phyloP scores from a whole-genome alignment of 2,797 vertebrate genomes.

The Sebastes aleutianus region DNA sequence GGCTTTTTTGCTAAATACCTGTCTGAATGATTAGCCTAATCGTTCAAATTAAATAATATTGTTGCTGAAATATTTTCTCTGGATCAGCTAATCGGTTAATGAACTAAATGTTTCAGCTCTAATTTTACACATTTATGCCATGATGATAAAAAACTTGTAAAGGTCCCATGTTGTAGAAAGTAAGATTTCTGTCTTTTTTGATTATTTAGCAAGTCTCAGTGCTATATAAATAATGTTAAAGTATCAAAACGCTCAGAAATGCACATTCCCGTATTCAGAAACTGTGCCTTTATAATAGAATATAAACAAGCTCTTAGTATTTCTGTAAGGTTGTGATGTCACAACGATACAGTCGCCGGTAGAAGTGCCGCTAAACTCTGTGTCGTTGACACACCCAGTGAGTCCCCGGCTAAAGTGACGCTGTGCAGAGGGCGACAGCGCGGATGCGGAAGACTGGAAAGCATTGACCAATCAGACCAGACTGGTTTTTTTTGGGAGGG shows the following conservation, averaged over 20 bases:
- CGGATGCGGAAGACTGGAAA: accelerated
- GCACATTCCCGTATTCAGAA: not conserved
- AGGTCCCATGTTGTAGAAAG: not conserved
- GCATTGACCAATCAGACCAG: not conserved
- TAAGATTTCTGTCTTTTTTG: not conserved
- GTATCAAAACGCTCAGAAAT: not conserved
- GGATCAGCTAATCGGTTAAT: not conserved
- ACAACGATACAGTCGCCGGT: too few relatives aligned
- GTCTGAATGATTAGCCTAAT: too few relatives aligned
- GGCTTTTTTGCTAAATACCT: not conserved
- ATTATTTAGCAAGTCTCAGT: not conserved
- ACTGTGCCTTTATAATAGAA: not conserved
- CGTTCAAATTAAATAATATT: not conserved
- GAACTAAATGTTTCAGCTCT: not conserved
- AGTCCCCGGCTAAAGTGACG: not conserved
- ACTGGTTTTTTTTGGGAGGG: accelerated
- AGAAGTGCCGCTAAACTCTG: too few relatives aligned
- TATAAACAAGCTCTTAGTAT: accelerated
- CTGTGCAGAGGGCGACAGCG: not conserved
- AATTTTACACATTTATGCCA: not conserved
- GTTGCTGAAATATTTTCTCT: not conserved
- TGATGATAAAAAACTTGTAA: not conserved
- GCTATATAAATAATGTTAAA: not conserved
- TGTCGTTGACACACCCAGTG: not conserved
- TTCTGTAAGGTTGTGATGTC: too few relatives aligned